phyloP scores from a whole-genome alignment of 2,888 invertebrate species.

The Spodoptera exigua region DNA sequence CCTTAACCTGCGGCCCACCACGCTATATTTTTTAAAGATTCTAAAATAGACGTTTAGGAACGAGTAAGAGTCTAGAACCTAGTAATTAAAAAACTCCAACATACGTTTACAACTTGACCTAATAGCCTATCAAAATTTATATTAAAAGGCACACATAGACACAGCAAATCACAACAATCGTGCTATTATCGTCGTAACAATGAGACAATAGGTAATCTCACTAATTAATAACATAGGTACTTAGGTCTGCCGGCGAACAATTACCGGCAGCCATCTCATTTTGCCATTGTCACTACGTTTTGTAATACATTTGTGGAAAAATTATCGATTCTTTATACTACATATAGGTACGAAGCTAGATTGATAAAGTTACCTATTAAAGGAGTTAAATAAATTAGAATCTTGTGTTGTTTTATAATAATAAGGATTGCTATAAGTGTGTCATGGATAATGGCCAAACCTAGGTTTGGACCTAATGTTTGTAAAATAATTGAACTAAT shows the following conservation, averaged over 20 bases:
- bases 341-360: slow-evolving; percentile 24
- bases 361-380: slow-evolving; percentile 16
- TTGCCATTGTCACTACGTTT: slow-evolving; percentile 51
- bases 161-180: slow-evolving; percentile 33
- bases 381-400: no score
- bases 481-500: not conserved
- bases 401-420: no score
- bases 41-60: no score
- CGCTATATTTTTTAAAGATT: no score
- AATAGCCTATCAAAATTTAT: no score
- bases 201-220: slow-evolving; percentile 77
- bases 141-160: slow-evolving; percentile 7
- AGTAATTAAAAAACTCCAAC: no score
- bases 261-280: slow-evolving; percentile 35
- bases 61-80: no score
- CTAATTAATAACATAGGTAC: slow-evolving; percentile 65
- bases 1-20: no score
- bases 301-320: slow-evolving; percentile 39
- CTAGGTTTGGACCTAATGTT: no score
- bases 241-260: slow-evolving; percentile 50
- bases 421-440: no score
- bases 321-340: slow-evolving; percentile 34
- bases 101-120: no score
- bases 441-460: no score
- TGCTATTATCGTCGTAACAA: slow-evolving; percentile 60